These are phyloP conservation scores for Loris lydekkerianus DNA, from an alignment of 2,797 vertebrate genomes.

Conservation along the genomic window DNA sequence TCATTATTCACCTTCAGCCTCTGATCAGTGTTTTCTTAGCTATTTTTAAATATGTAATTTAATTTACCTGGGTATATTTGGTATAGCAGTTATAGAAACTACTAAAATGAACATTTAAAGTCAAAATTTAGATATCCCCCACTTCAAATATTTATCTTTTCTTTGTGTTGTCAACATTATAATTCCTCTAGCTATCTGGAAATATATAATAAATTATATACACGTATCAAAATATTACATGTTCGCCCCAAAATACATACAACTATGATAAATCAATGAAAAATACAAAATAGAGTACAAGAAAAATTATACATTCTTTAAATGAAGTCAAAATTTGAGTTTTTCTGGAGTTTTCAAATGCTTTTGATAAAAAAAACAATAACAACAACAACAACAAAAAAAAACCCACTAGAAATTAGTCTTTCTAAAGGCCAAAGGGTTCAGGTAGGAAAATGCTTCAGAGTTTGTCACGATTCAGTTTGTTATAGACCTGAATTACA, in stretches of 20 bases:
- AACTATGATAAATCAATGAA: not conserved
- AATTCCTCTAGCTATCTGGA: not conserved
- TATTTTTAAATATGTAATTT: not conserved
- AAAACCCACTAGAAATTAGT: not conserved
- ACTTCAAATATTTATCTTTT: not conserved
- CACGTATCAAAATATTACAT: not conserved
- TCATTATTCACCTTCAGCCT: slow-evolving; percentile 38
- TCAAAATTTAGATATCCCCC: not conserved
- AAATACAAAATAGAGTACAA: not conserved
- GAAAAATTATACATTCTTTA: not conserved
- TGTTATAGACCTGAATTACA: not conserved
- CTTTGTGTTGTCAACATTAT: not conserved
- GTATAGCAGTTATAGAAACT: not conserved
- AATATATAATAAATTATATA: not conserved
- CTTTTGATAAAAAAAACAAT: slow-evolving; percentile 29
- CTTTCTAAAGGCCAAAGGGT: not conserved
- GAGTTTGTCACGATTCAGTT: not conserved
- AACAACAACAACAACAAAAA: too few species aligned
- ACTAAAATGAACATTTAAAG: not conserved
- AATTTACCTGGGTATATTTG: slow-evolving; percentile 19
- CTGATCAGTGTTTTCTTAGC: slow-evolving; percentile 11
- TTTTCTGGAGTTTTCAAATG: slow-evolving; percentile 36
- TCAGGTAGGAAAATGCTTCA: not conserved
- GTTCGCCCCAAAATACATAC: not conserved
- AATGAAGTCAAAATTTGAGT: not conserved